These are phyloP conservation scores for Lagocephalus sceleratus DNA, from an alignment of 2,797 vertebrate genomes.

Conservation along the genomic window DNA sequence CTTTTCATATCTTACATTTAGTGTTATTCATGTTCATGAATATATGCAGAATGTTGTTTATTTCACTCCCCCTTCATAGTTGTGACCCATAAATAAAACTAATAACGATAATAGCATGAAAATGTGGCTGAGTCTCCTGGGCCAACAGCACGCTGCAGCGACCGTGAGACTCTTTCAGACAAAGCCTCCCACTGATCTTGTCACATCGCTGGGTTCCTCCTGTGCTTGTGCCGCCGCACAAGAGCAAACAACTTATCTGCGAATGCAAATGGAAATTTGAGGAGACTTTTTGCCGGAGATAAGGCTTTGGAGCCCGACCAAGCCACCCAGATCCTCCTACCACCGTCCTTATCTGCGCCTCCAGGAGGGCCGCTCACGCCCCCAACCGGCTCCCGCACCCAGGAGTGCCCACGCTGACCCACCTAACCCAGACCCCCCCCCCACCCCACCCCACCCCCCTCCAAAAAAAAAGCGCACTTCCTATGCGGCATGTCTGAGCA, in stretches of 20 bases:
- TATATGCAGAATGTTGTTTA: too few relatives aligned
- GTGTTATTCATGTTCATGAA: too few relatives aligned
- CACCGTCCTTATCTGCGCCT: slow-evolving; percentile 68
- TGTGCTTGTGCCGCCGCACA: background rate
- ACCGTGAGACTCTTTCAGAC: background rate
- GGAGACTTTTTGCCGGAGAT: slow-evolving; percentile 63
- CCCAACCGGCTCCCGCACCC: slow-evolving; percentile 62
- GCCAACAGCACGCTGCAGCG: too few relatives aligned
- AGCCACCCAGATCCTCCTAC: slow-evolving; percentile 61
- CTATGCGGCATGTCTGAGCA: background rate
- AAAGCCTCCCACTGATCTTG: background rate
- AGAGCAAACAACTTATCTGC: slow-evolving; percentile 40
- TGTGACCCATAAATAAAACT: too few relatives aligned
- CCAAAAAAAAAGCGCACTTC: slow-evolving; percentile 1
- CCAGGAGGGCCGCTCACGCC: slow-evolving; percentile 50
- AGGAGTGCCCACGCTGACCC: slow-evolving; percentile 36
- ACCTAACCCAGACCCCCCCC: slow-evolving; percentile 5
- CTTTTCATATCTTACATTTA: too few relatives aligned
- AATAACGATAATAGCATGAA: too few relatives aligned
- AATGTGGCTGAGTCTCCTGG: too few relatives aligned
- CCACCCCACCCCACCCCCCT: too few relatives aligned
- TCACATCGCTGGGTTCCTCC: slow-evolving; percentile 1
- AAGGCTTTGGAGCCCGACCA: slow-evolving; percentile 49
- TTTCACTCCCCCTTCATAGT: too few relatives aligned
- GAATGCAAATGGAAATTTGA: slow-evolving; percentile 38